A percentile compares a stretch with the other conserved stretches of the same genome.
These are phyloP conservation scores for Pipistrellus pygmaeus DNA, from an alignment of 2,797 vertebrate genomes.

Conservation along the genomic window DNA sequence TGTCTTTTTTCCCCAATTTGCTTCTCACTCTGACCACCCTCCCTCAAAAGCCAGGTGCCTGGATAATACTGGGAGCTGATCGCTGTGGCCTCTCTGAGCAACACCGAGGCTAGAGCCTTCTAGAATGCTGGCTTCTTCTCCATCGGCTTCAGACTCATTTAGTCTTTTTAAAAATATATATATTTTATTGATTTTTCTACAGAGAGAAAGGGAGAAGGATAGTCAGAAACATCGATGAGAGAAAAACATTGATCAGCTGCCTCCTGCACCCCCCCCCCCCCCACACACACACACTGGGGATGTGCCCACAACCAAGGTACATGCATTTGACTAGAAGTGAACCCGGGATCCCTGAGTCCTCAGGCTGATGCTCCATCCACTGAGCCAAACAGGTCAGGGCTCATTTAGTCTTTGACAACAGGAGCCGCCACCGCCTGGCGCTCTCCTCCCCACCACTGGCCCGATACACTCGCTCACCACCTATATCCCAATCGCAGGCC, in stretches of 20 bases:
- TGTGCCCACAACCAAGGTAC: too few species aligned
- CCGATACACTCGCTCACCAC: background rate
- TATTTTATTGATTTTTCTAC: too few species aligned
- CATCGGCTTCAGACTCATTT: background rate
- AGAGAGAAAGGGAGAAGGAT: too few species aligned
- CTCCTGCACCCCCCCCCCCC: too few species aligned
- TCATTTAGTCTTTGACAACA: background rate
- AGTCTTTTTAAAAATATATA: background rate
- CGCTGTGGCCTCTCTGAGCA: background rate
- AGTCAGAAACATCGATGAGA: too few species aligned
- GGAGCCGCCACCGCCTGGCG: background rate
- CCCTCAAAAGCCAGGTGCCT: background rate
- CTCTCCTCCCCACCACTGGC: background rate
- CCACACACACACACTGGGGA: too few species aligned
- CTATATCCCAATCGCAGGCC: background rate
- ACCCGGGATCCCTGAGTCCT: too few species aligned
- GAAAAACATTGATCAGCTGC: too few species aligned
- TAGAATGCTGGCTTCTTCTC: background rate
- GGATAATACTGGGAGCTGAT: background rate
- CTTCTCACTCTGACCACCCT: background rate
- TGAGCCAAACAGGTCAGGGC: too few species aligned
- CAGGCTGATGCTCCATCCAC: too few species aligned
- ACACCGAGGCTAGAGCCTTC: background rate
- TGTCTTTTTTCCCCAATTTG: too few species aligned
- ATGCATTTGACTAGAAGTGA: too few species aligned